Percentiles rank a stretch among this genome's conserved stretches.
These are phyloP conservation scores for Sepioteuthis lessoniana DNA, from an alignment of 2,888 invertebrate genomes.

Conservation along the genomic window DNA sequence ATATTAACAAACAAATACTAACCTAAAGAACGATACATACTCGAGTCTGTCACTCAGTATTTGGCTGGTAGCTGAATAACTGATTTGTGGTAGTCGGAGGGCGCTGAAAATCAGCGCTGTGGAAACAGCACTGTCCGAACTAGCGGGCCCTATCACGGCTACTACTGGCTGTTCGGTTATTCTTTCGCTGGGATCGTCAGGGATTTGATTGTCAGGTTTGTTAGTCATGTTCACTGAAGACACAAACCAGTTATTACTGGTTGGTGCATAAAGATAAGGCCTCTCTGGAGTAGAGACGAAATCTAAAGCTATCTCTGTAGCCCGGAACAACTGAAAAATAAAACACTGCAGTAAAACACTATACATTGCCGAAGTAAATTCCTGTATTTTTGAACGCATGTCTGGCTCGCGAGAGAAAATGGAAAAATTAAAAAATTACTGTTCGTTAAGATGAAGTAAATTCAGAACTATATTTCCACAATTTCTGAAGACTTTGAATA, in stretches of 20 bases:
- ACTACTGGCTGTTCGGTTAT: constrained; percentile 23
- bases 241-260: accelerated
- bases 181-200: background rate
- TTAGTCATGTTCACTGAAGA: background rate
- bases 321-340: background rate
- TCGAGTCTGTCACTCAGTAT: background rate
- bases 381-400: too few species aligned
- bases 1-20: background rate
- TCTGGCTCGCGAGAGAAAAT: too few species aligned
- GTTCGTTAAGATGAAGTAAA: too few species aligned
- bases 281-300: background rate
- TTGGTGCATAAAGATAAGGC: background rate
- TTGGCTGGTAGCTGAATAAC: constrained; percentile 36
- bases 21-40: constrained; percentile 39
- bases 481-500: too few species aligned
- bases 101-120: constrained; percentile 15
- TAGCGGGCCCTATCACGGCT: constrained; percentile 38
- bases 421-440: too few species aligned
- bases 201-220: accelerated
- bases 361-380: too few species aligned
- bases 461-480: too few species aligned
- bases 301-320: background rate
- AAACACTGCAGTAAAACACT: too few species aligned
- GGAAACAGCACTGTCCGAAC: background rate
- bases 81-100: background rate